Conservation (phyloP, 2,888 invertebrate genomes). For the Choristoneura rosaceana region DNA sequence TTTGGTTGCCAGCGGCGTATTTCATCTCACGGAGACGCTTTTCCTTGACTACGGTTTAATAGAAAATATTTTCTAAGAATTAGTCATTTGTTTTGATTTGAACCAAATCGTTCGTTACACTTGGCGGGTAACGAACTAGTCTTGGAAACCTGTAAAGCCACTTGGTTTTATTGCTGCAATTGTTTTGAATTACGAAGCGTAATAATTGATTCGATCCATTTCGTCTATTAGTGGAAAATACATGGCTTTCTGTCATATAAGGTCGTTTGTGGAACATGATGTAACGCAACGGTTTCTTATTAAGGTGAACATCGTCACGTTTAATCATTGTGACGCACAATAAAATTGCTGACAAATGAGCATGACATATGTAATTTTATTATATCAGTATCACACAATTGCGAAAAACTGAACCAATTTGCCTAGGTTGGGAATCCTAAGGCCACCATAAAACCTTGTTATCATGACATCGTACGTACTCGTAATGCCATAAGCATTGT, state of each 20-base stretch:
- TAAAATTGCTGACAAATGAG: not conserved
- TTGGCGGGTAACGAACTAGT: conserved; percentile 51
- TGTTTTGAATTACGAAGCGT: conserved; percentile 43
- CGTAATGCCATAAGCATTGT: too few relatives aligned
- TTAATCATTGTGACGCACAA: not conserved
- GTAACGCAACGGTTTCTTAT: conserved; percentile 3
- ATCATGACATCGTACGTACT: too few relatives aligned
- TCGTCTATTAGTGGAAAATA: conserved; percentile 47
- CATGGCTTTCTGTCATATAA: conserved; percentile 14
- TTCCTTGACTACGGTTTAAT: conserved; percentile 2
- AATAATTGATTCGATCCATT: conserved; percentile 65
- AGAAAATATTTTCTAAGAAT: conserved; percentile 5
- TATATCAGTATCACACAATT: too few relatives aligned
- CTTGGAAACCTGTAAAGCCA: conserved; percentile 38
- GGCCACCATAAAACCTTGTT: too few relatives aligned
- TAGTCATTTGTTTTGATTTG: not conserved
- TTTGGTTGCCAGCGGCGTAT: conserved; percentile 5
- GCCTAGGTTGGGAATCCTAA: too few relatives aligned
- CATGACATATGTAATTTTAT: not conserved
- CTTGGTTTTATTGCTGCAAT: conserved; percentile 39
- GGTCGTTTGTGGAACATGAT: not conserved
- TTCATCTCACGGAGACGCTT: conserved; percentile 5
- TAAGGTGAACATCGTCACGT: not conserved
- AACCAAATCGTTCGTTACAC: conserved; percentile 40
- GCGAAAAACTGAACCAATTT: too few relatives aligned